These are phyloP conservation scores for Glaucopsyche alexis DNA, from an alignment of 2,888 invertebrate genomes.

Conservation along the genomic window DNA sequence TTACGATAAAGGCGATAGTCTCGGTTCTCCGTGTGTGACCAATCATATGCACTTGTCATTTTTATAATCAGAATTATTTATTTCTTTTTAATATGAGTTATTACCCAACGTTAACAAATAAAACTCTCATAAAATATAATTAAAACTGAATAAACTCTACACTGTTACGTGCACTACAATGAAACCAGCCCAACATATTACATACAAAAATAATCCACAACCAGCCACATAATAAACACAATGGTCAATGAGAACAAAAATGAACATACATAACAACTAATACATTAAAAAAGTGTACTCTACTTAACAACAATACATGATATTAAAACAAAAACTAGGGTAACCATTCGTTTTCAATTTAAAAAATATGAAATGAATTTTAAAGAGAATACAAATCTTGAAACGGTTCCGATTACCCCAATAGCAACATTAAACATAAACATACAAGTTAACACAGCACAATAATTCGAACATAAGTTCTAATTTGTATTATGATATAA, in stretches of 20 bases:
- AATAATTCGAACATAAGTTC: not conserved
- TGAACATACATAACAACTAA: not conserved
- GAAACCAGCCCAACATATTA: not conserved
- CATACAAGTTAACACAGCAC: slow-evolving; percentile 1
- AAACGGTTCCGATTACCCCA: not conserved
- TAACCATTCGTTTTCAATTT: not conserved
- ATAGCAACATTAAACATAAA: not conserved
- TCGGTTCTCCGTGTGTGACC: not conserved
- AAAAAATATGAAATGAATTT: not conserved
- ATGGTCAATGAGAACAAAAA: not conserved
- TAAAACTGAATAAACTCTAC: too few relatives aligned
- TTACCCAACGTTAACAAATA: not conserved
- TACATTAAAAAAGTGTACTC: not conserved
- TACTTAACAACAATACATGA: not conserved
- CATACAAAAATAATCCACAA: not conserved
- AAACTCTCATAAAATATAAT: not conserved
- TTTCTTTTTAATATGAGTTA: not conserved
- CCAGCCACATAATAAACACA: not conserved
- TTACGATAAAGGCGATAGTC: not conserved
- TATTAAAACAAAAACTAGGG: not conserved
- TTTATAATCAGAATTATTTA: not conserved
- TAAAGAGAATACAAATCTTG: not conserved
- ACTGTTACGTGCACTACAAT: not conserved
- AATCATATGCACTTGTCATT: not conserved
- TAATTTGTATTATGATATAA: too few relatives aligned